Base-by-base conservation (phyloP, 2,797 vertebrate genomes). In the Megaceryle alcyon region DNA sequence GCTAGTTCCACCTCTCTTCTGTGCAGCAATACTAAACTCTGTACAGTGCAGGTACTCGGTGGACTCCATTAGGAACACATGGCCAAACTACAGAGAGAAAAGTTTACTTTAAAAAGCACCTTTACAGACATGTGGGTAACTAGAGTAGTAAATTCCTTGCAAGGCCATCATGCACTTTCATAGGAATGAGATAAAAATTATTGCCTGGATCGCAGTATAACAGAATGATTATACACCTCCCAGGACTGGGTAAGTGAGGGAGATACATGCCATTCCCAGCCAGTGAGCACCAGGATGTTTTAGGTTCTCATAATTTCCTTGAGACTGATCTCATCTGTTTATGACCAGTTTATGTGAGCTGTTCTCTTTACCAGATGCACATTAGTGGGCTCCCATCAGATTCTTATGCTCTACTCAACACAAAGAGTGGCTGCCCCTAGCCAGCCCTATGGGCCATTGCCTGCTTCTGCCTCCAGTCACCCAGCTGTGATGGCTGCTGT, bases 271-370 rank as follows among this genome's bases (percentile, higher is more conserved):
- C 75, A 22, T 79, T 92, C 77, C 37, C 48, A 90, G 65, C 13
- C 51, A 25, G 28, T 15, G 57, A 89, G 39, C 37, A 37, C n/a
- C 4, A 5, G 66, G 18, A 26, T 66, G 64, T 86, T 78, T 92
- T 25, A 77, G 41, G 48, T 88, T 87, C 54, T 63, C 61, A 60
- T 39, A 2, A 6, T 82, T 82, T 93, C 60, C 79, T 86, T 13
- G 51, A 37, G 46, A 28, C 68, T 73, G 88, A 89, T 85, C 82
- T 94, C 91, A 82, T 90, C 54, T 44, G 46, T 78, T 89, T 75
- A 29, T 2, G 2, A 59, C 28, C 31, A 37, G 70, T 56, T 72
- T 53, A 10, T 37, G 41, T 22, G 64, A 79, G 48, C 69, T 33
- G 33, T 43, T 49, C 39, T 43, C 35, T 82, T 37, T 43, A 66